A percentile compares a stretch with the other conserved stretches of the same genome.
These are phyloP conservation scores for Sorex araneus DNA, from an alignment of 2,113 vertebrate species.

Conservation along the genomic window DNA sequence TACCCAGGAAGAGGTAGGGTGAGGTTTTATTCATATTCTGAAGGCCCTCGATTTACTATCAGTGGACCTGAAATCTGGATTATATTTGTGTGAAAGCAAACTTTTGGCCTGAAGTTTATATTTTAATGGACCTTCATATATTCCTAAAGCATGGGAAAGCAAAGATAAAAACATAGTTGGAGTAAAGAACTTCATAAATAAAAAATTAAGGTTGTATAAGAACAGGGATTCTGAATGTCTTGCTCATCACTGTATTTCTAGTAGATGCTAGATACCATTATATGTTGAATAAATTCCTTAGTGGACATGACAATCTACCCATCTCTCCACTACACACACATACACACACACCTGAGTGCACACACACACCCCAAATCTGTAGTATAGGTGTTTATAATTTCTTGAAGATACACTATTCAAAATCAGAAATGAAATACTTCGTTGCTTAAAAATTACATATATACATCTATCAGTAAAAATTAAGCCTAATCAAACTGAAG, in stretches of 20 bases:
- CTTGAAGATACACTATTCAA: constrained; percentile 53
- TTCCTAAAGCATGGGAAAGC: background rate
- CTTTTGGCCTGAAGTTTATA: background rate
- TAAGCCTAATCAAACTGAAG: background rate
- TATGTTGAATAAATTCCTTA: background rate
- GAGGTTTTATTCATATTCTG: constrained; percentile 26
- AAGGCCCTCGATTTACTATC: background rate
- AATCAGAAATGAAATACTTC: constrained; percentile 45
- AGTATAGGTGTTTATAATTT: background rate
- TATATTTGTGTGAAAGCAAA: constrained; percentile 14
- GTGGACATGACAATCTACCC: background rate
- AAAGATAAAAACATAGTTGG: background rate
- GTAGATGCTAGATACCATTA: background rate
- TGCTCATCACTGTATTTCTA: constrained; percentile 13
- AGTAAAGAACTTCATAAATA: constrained; percentile 54
- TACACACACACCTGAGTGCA: background rate
- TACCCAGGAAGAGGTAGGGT: constrained; percentile 2
- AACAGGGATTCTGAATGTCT: constrained; percentile 17
- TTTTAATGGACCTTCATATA: constrained; percentile 9
- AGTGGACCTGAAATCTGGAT: background rate
- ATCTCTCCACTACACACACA: background rate
- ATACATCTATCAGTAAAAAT: constrained; percentile 43
- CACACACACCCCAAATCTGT: background rate
- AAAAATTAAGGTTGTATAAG: background rate
- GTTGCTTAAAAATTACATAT: constrained; percentile 46